These are phyloP conservation scores for Crotalus adamanteus DNA, from an alignment of 2,797 vertebrate genomes.

Conservation along the genomic window DNA sequence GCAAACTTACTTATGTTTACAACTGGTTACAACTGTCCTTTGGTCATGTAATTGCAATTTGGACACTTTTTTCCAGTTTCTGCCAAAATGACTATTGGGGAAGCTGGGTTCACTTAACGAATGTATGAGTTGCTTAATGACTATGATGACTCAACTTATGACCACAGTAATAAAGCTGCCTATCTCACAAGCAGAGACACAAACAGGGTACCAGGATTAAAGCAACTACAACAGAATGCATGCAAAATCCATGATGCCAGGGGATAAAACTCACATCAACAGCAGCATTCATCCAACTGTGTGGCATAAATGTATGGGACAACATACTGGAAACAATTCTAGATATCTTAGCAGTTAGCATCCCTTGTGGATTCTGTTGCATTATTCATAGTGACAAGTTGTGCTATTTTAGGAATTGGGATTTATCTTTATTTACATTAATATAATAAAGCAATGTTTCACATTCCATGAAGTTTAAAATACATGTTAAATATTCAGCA, in stretches of 20 bases:
- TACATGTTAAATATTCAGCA: background rate
- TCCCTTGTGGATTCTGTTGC: background rate
- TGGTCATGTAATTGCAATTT: background rate
- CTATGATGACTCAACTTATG: background rate
- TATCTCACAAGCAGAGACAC: background rate
- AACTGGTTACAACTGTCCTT: background rate
- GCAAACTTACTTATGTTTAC: background rate
- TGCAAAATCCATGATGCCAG: background rate
- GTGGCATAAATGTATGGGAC: background rate
- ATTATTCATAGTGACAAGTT: background rate
- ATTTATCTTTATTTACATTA: background rate
- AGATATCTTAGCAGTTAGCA: background rate
- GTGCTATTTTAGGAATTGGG: background rate
- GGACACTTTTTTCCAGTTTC: background rate
- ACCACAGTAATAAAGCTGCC: background rate
- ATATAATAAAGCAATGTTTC: background rate
- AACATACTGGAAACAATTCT: background rate
- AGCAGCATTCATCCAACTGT: background rate
- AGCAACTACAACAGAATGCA: background rate
- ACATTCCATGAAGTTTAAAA: background rate
- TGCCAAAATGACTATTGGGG: background rate
- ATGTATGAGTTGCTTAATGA: background rate
- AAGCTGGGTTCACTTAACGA: no score
- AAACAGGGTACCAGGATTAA: background rate
- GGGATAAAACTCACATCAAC: background rate